These are phyloP conservation scores for Callorhinus ursinus DNA, from an alignment of 2,113 vertebrate species.

Conservation along the genomic window DNA sequence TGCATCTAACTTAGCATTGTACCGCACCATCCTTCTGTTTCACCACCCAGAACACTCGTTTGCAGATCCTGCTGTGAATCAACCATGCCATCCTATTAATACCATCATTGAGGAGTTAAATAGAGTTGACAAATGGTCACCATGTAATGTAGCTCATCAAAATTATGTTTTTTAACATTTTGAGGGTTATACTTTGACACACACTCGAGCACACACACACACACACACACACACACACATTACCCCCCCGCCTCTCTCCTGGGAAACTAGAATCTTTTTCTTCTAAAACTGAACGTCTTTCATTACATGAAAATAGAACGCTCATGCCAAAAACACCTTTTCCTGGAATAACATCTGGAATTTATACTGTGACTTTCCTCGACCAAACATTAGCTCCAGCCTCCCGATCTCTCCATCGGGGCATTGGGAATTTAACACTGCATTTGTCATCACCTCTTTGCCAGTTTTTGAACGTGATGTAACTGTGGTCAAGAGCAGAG, in stretches of 20 bases:
- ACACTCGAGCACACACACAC: not conserved
- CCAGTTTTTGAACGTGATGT: not conserved
- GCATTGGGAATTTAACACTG: not conserved
- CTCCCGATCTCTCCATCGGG: not conserved
- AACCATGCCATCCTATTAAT: not conserved
- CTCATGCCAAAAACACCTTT: slow-evolving; percentile 33
- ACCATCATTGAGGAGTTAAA: not conserved
- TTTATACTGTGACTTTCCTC: not conserved
- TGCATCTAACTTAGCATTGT: not conserved
- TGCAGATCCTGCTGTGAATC: not conserved
- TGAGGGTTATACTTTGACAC: not conserved
- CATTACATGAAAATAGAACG: not conserved
- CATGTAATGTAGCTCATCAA: not conserved
- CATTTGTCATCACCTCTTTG: not conserved
- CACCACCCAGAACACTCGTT: not conserved
- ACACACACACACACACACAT: not conserved
- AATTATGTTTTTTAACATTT: not conserved
- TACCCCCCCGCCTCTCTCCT: no score
- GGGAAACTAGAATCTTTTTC: not conserved
- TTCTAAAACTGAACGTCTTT: not conserved
- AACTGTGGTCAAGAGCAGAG: not conserved
- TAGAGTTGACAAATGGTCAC: not conserved
- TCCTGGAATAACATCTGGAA: slow-evolving; percentile 60
- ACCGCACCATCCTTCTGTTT: not conserved
- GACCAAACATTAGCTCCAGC: not conserved